Evolutionary conservation across 1,140 invertebrate species (phyloP), one percentile per base, ranked within the genome.

Genomic region (Drosophila kikkawai): DNA sequence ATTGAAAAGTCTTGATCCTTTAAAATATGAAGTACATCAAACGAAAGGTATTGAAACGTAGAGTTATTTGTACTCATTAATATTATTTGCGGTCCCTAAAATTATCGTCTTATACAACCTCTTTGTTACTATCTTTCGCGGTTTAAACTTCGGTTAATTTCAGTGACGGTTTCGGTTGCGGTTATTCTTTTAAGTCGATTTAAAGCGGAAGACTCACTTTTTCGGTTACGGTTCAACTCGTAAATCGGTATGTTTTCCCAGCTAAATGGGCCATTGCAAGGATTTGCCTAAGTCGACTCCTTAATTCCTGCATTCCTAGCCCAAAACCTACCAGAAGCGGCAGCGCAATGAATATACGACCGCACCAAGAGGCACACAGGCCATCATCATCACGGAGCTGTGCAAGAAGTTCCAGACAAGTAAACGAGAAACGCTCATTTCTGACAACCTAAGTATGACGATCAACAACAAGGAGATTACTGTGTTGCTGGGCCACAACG

Each of bases 401-500:
- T 77, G 71, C 51, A 92, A 92, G 51, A 80, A 76, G 51, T 92
- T 92, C 56, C 63, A 77, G 56, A 87, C 75, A 44, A 75, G 47
- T 19, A 79, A 79, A 59, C 80, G 88, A 4, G 79, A 87, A 45
- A 91, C 80, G 17, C 36, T 63, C 2, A 92, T 92, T 77, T 82
- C 92, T 4, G 82, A 93, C 58, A 61, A 83, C 60, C 51, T 93
- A 34, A 76, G 84, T 59, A 92, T 93, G 91, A 90, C 80, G 17
- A 92, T 93, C 44, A 91, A 87, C 51, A 94, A 94, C 86, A 94
- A 94, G 60, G 93, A 94, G 82, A 95, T 95, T 61, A 95, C 94
- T 17, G 94, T 94, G 7, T 91, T 97, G 42, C 93, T 97, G 11
- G 96, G 96, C 15, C 96, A 95, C 74, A 96, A 96, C 91, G 96